Conservation (phyloP, 2,797 vertebrate genomes). For the Cryptoprocta ferox region DNA sequence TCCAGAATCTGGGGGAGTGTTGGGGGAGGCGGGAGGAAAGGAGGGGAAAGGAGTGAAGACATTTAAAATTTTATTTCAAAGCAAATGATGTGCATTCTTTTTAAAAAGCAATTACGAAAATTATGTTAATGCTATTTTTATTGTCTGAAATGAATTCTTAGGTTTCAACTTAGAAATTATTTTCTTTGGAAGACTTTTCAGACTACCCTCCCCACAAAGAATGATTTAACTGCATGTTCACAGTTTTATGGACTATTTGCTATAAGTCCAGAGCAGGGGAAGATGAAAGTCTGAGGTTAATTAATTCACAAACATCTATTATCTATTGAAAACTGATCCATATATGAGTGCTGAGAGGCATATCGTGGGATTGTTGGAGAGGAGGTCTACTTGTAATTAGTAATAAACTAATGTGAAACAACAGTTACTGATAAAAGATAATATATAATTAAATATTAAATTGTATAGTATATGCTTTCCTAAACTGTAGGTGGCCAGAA, state of each 20-base stretch:
- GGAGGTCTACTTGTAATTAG: background rate
- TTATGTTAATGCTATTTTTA: background rate
- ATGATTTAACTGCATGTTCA: background rate
- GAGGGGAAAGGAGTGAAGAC: background rate
- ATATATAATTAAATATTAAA: background rate
- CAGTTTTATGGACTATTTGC: background rate
- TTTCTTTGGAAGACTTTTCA: background rate
- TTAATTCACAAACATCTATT: background rate
- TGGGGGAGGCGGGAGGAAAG: rapidly evolving
- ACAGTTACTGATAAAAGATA: background rate
- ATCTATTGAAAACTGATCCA: background rate
- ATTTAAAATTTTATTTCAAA: conserved; percentile 42
- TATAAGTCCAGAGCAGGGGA: background rate
- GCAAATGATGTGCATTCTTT: background rate
- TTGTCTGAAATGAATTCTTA: background rate
- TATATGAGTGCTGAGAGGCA: background rate
- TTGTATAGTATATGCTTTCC: background rate
- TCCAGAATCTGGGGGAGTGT: background rate
- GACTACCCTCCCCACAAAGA: background rate
- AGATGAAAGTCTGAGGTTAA: background rate
- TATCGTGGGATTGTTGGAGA: background rate
- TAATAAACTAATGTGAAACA: background rate
- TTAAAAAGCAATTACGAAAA: conserved; percentile 7
- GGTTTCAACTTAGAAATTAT: background rate
- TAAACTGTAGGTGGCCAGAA: background rate